phyloP scores from a whole-genome alignment of 2,113 vertebrate species.

The Micronycteris hirsuta region DNA sequence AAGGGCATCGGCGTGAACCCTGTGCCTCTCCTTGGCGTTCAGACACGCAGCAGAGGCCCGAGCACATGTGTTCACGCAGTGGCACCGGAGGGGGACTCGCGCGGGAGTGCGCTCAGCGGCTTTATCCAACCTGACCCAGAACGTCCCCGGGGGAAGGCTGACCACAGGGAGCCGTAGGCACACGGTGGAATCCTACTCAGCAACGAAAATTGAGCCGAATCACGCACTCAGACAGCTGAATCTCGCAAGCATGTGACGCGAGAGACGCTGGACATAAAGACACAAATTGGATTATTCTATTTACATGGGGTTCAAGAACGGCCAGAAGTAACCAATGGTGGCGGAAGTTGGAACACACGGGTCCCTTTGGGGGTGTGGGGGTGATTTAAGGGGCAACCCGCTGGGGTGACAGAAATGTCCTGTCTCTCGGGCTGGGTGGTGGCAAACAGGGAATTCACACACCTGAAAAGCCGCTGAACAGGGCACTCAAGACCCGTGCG shows the following conservation, averaged over 20 bases:
- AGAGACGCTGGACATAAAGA: not conserved
- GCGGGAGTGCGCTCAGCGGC: not conserved
- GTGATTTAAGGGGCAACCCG: fast-evolving
- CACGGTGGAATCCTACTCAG: fast-evolving
- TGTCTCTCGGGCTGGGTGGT: not conserved
- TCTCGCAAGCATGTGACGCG: fast-evolving
- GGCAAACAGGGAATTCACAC: fast-evolving
- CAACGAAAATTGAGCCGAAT: fast-evolving
- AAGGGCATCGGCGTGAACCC: fast-evolving
- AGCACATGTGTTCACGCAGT: not conserved
- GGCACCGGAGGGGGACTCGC: fast-evolving
- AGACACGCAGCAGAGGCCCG: fast-evolving
- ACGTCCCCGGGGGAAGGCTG: not conserved
- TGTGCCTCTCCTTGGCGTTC: not conserved
- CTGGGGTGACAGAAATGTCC: not conserved
- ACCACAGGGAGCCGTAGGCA: fast-evolving
- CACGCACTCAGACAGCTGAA: fast-evolving
- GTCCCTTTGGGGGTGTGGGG: not conserved
- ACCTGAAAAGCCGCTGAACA: not conserved
- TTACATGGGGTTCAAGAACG: not conserved
- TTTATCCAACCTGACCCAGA: fast-evolving
- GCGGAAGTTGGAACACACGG: fast-evolving
- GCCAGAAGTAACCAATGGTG: not conserved
- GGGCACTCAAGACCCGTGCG: not conserved
- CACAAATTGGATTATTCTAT: not conserved